These are phyloP conservation scores for Watsonalla cultraria DNA, from an alignment of 2,888 invertebrate species.

Conservation along the genomic window DNA sequence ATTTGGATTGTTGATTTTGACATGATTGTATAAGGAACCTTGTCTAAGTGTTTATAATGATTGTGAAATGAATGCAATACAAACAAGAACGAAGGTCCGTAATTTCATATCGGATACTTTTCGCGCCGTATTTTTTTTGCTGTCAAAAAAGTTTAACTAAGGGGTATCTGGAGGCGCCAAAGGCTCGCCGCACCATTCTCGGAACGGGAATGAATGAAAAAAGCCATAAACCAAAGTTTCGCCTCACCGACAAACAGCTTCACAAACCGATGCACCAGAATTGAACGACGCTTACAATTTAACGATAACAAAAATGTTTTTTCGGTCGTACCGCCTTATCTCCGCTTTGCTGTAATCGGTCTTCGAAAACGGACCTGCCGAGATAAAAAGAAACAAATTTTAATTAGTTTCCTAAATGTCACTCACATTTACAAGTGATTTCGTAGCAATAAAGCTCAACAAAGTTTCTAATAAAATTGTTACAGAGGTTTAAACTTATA, in stretches of 20 bases:
- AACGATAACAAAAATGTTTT: conserved; percentile 44
- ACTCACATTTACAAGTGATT: not conserved
- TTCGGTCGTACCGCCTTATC: conserved; percentile 39
- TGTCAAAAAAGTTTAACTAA: conserved; percentile 31
- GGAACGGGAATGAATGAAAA: conserved; percentile 68
- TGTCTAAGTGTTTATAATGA: not conserved
- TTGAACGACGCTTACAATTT: conserved; percentile 56
- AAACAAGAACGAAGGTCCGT: conserved; percentile 6
- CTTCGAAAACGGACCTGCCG: conserved; percentile 20
- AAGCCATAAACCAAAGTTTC: conserved; percentile 55
- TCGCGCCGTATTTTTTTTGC: conserved; percentile 43
- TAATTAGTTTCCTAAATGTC: conserved; percentile 4
- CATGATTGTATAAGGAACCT: not conserved
- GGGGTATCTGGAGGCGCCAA: conserved; percentile 64
- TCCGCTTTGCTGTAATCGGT: conserved; percentile 27
- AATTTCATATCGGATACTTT: conserved; percentile 18
- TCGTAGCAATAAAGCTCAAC: not conserved
- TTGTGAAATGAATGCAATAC: not conserved
- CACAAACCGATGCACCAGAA: conserved; percentile 67
- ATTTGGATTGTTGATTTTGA: not conserved
- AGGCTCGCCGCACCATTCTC: conserved; percentile 63
- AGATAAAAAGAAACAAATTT: not conserved
- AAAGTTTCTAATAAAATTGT: not conserved
- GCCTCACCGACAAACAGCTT: conserved; percentile 64
- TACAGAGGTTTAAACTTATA: too few relatives aligned